Evolutionary conservation across 1,140 invertebrate genomes (phyloP).

Genomic region (Pseudobourletiella spinata): DNA sequence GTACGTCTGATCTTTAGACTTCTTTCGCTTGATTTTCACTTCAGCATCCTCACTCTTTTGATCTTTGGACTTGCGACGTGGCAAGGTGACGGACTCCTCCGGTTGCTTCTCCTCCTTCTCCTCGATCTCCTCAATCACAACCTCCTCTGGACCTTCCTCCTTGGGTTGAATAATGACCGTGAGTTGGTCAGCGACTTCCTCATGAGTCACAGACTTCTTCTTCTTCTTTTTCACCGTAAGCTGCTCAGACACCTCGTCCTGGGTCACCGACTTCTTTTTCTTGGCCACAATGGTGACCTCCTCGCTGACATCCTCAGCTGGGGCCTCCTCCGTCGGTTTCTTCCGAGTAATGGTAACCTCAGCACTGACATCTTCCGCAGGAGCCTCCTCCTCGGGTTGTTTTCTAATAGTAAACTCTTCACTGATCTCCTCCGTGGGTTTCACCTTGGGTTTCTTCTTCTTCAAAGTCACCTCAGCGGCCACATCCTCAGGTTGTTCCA

Average conservation of each 20-base stretch:
- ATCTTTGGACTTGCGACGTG: conserved; percentile 35
- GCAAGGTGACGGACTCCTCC: too few species aligned
- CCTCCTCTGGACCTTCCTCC: conserved; percentile 36
- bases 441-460: conserved; percentile 10
- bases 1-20: conserved; percentile 59
- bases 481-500: conserved; percentile 42
- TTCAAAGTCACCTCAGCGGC: conserved; percentile 39
- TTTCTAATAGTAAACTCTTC: conserved; percentile 64
- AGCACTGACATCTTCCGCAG: conserved; percentile 45
- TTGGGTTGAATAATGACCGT: conserved; percentile 44
- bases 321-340: not conserved
- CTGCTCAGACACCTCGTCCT: conserved; percentile 48
- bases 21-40: conserved; percentile 44
- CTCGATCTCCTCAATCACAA: not conserved
- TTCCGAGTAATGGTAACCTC: conserved; percentile 55
- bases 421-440: conserved; percentile 43
- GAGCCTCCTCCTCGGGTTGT: not conserved
- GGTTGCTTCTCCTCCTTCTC: conserved; percentile 31
- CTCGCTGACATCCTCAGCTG: conserved; percentile 37
- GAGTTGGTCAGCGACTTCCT: conserved; percentile 42
- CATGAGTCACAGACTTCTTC: conserved; percentile 45
- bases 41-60: conserved; percentile 42
- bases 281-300: conserved; percentile 34
- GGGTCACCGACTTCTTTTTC: conserved; percentile 4
- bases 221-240: conserved; percentile 43